Percentiles rank a stretch among this genome's conserved stretches.
Conservation (phyloP, 2,113 vertebrate species). For the Grus americana region DNA sequence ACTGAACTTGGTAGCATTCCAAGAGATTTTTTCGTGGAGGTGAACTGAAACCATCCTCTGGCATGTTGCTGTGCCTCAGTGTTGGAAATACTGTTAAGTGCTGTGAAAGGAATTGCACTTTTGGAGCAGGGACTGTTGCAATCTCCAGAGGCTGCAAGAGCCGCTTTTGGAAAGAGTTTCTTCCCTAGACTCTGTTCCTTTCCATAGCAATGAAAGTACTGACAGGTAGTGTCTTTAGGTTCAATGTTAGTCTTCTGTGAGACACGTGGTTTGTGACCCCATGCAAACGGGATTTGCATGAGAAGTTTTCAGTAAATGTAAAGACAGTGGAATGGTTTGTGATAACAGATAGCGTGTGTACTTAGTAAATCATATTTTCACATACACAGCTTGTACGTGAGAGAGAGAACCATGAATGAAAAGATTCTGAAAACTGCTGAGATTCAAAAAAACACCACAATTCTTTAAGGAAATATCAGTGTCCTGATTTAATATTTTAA, state of each 20-base stretch:
- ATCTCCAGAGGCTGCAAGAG: neutral
- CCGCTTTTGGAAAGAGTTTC: neutral
- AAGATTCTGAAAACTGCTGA: neutral
- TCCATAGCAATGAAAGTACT: neutral
- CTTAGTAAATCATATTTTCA: neutral
- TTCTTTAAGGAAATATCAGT: neutral
- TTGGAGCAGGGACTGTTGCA: neutral
- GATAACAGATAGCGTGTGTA: neutral
- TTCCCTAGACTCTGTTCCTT: neutral
- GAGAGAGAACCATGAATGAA: neutral
- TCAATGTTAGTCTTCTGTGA: neutral
- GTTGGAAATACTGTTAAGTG: neutral
- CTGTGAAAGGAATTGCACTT: neutral
- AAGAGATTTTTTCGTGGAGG: neutral
- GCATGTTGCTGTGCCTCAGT: neutral
- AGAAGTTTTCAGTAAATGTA: neutral
- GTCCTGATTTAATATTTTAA: neutral
- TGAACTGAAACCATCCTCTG: neutral
- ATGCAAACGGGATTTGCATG: neutral
- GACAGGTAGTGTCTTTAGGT: neutral
- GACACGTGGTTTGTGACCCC: neutral
- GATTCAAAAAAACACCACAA: neutral
- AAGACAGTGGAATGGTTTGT: neutral
- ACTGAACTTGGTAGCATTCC: neutral
- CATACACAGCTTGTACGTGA: accelerated